A percentile compares a stretch with the other conserved stretches of the same genome.
Evolutionary conservation across 1,140 invertebrate genomes (phyloP).

Genomic region (Leptinotarsa texana): DNA sequence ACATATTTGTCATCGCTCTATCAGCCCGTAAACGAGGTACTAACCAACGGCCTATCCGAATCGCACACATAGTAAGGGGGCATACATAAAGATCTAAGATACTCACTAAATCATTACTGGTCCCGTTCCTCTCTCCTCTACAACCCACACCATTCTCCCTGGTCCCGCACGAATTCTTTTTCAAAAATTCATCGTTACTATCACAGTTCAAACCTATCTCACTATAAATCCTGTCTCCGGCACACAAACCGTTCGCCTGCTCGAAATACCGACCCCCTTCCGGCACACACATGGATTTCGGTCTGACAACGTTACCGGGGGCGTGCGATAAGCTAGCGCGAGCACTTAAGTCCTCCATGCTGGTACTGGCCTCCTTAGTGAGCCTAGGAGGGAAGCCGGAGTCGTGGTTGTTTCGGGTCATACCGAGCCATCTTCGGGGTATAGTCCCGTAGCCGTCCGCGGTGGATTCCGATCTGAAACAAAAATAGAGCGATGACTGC

Average conservation of each 20-base stretch:
- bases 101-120: constrained; percentile 13
- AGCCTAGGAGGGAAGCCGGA: constrained; percentile 39
- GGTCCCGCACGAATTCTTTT: neutral
- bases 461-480: constrained; percentile 33
- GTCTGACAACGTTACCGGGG: constrained; percentile 55
- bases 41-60: too few species aligned
- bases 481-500: neutral
- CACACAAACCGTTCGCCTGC: neutral
- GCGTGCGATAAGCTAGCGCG: constrained; percentile 55
- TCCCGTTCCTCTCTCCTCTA: neutral
- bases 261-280: constrained; percentile 21
- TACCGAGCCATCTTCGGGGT: constrained; percentile 45
- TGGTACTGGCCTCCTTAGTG: constrained; percentile 56
- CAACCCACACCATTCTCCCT: neutral
- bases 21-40: too few species aligned
- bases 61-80: too few species aligned
- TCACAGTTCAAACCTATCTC: constrained; percentile 21
- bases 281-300: constrained; percentile 53
- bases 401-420: constrained; percentile 28
- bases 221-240: constrained; percentile 24
- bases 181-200: constrained; percentile 9
- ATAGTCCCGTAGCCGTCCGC: constrained; percentile 36
- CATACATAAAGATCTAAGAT: too few species aligned
- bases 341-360: constrained; percentile 57
- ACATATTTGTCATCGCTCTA: too few species aligned